These are phyloP conservation scores for Periplaneta americana DNA, from an alignment of 1,140 invertebrate species.

Conservation along the genomic window DNA sequence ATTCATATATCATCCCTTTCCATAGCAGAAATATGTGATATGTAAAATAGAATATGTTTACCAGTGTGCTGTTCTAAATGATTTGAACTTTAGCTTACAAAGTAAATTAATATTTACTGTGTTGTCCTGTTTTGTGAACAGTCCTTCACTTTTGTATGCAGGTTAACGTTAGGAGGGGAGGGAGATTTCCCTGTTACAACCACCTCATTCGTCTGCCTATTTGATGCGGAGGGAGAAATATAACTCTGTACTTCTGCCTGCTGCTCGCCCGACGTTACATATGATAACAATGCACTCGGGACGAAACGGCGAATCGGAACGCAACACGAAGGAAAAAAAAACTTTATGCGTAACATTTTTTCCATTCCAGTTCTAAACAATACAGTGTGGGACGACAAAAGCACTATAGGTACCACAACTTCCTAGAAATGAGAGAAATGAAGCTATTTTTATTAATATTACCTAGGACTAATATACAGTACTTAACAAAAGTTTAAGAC, in stretches of 20 bases:
- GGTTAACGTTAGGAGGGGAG: background rate
- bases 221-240: background rate
- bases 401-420: background rate
- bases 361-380: background rate
- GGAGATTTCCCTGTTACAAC: background rate
- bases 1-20: too few relatives aligned
- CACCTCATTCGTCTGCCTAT: background rate
- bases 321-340: background rate
- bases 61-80: too few relatives aligned
- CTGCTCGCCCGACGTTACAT: background rate
- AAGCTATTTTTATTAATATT: background rate
- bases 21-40: too few relatives aligned
- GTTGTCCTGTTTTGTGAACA: background rate
- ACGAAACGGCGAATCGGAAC: background rate
- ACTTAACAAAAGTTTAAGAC: too few relatives aligned
- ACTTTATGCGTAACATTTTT: background rate
- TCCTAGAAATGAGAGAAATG: background rate
- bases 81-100: too few relatives aligned
- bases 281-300: background rate
- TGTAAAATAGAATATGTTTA: too few relatives aligned
- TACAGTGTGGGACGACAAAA: background rate
- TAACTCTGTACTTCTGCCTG: background rate
- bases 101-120: background rate
- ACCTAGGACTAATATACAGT: background rate
- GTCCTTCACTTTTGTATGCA: background rate